A percentile compares a stretch with the other conserved stretches of the same genome.
phyloP scores from a whole-genome alignment of 2,888 invertebrate genomes.

The Drosophila merina region DNA sequence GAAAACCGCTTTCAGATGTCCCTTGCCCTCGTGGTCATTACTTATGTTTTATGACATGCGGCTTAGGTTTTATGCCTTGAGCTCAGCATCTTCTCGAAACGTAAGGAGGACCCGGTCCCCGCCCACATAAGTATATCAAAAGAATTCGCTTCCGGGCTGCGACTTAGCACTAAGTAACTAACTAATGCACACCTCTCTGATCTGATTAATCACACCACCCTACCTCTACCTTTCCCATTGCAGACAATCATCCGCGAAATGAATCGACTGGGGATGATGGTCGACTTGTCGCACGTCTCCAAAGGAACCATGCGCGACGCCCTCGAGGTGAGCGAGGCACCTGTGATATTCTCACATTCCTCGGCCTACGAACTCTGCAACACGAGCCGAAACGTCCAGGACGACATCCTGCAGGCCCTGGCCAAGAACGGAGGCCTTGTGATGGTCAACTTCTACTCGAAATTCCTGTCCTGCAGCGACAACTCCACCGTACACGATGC shows the following conservation, averaged over 20 bases:
- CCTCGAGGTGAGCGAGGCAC: conserved; percentile 90
- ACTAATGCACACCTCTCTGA: conserved; percentile 23
- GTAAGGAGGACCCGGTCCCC: conserved; percentile 28
- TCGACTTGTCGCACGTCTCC: conserved; percentile 93
- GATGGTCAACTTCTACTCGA: conserved; percentile 94
- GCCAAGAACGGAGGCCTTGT: conserved; percentile 92
- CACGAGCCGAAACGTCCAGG: conserved; percentile 92
- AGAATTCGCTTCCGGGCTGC: not conserved
- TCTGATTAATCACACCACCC: conserved; percentile 9
- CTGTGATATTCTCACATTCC: conserved; percentile 94
- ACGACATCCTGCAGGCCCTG: conserved; percentile 89
- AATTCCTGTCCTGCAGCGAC: conserved; percentile 90
- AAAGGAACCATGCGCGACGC: conserved; percentile 92
- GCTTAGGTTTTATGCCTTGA: conserved; percentile 52
- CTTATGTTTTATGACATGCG: conserved; percentile 74
- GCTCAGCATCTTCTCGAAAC: conserved; percentile 49
- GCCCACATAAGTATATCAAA: conserved; percentile 25
- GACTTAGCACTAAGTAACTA: conserved; percentile 51
- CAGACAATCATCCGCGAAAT: conserved; percentile 93
- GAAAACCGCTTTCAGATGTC: conserved; percentile 49
- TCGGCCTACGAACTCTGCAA: conserved; percentile 92
- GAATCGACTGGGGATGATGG: conserved; percentile 95
- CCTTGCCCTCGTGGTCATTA: conserved; percentile 55
- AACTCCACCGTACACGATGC: conserved; percentile 91
- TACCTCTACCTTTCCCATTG: conserved; percentile 58